Percentiles rank a stretch among this genome's conserved stretches.
Conservation (phyloP, 2,888 invertebrate species). For the Papilio gigon region DNA sequence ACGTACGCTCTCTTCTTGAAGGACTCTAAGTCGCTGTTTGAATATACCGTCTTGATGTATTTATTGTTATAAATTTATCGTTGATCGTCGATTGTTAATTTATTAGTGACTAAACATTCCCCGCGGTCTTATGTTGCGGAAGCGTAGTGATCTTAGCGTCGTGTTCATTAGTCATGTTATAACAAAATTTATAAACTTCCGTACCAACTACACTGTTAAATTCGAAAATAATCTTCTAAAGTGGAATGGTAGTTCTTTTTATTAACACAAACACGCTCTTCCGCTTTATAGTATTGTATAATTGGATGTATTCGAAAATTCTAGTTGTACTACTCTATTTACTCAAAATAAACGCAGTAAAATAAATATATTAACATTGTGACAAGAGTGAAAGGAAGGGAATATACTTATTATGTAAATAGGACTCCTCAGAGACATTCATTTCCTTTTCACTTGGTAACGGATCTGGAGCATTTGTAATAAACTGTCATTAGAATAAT, state of each 20-base stretch:
- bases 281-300: no score
- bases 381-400: neutral
- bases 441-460: slow-evolving; percentile 15
- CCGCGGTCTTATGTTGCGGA: neutral
- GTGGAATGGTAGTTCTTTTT: no score
- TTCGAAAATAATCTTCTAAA: no score
- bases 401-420: slow-evolving; percentile 20
- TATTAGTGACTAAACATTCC: neutral
- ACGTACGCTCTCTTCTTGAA: no score
- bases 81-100: neutral
- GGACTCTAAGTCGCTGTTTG: no score
- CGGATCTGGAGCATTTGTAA: slow-evolving; percentile 20
- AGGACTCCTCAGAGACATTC: slow-evolving; percentile 15
- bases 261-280: no score
- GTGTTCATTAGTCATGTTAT: neutral
- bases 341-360: slow-evolving; percentile 5
- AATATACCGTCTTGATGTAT: no score
- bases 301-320: no score
- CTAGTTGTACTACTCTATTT: no score
- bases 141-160: neutral
- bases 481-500: slow-evolving; percentile 42
- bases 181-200: no score
- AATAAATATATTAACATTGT: neutral
- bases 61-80: no score
- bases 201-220: no score